Base-by-base conservation (phyloP, 2,797 vertebrate species). In the Tokudaia muenninki region DNA sequence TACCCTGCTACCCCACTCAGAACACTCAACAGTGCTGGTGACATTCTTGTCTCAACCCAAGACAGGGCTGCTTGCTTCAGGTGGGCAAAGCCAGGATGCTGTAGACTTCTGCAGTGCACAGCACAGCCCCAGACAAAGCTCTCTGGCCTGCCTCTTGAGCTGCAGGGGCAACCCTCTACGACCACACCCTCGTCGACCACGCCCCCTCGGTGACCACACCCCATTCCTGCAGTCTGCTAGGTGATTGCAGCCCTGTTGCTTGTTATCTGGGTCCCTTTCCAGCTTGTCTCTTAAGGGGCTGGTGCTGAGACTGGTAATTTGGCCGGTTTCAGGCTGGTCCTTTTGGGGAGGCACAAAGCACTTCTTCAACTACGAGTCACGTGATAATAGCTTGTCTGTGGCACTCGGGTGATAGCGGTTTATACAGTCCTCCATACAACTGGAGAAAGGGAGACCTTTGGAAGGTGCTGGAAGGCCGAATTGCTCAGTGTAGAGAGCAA, bases 171-270 rank as follows among this genome's bases (percentile, higher is more conserved):
- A 37, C 29, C 77, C 78, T 61, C 41, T 12, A 1, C 8, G 1
- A 0, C 19, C 34, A 61, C 2, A 8, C 29, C 75, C 77, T 67
- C 26, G 7, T 0, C 26, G 1, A 0, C 19, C 26, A 79, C 44
- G 24, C 59, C 19, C 19, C 19, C 0, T 65, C 34, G 3, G 1
- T 22, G 1, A 0, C 19, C 34, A 79, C 17, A 50, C 50, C 14
- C 19, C 0, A 11, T 14, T 70, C 31, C 59, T 2, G 2, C 14
- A 0, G n/a, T 26, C 72, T 2, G 26, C 1, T 26, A 12, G 34
- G 7, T 29, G 41, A n/a, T 9, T 14, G 3, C 26, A 1, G 22
- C 19, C 4, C 52, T 29, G 12, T n/a, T 12, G 2, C 14, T 41
- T 17, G n/a, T n/a, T 52, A 44, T n/a, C 12, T 1, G 12, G 14